Evolutionary conservation across 2,888 invertebrate species (phyloP), one percentile per base, ranked within the genome.

Genomic region (Dryadula phaetusa): DNA sequence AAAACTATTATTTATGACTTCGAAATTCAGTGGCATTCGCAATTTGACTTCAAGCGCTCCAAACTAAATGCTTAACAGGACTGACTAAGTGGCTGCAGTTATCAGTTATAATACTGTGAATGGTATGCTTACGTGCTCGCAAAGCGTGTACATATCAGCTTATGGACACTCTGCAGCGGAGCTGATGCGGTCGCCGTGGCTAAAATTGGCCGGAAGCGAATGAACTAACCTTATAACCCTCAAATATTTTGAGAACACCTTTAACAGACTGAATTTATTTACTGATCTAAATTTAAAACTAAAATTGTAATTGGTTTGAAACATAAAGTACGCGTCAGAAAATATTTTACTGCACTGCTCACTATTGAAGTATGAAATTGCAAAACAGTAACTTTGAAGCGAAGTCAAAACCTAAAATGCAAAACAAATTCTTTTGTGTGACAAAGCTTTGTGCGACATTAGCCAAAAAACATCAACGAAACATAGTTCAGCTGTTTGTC

Each of bases 401-500:
- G 14, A 18, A n/a, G 3, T 54, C 42, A 25, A 58, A 47, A 46
- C n/a, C 37, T 49, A 37, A 37, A 37, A 62, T 49, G 34, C 34
- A 37, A 37, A 62, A n/a, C 12, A 49, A 62, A 49, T 49, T 12
- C 22, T 42, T 58, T 58, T 25, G 37, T 20, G 6, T 34, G 25
- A 25, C 54, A 54, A 54, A 54, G 44, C 44, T 54, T 64, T 54
- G 20, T 54, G 28, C 34, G 32, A 25, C 34, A 34, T 28, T 44
- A 64, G 54, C 18, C 42, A 20, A 54, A 47, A 53, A 54, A 54
- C 34, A 54, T 34, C 16, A 44, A 16, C 22, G 16, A 42, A 64
- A 44, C 49, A 37, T 40, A 12, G 25, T 25, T 16, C 42, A 25
- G 25, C 42, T 25, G 25, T 58, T 42, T 40, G 40, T 12, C 25